Base-by-base conservation (phyloP, 2,113 vertebrate genomes). In the Colaptes auratus region DNA sequence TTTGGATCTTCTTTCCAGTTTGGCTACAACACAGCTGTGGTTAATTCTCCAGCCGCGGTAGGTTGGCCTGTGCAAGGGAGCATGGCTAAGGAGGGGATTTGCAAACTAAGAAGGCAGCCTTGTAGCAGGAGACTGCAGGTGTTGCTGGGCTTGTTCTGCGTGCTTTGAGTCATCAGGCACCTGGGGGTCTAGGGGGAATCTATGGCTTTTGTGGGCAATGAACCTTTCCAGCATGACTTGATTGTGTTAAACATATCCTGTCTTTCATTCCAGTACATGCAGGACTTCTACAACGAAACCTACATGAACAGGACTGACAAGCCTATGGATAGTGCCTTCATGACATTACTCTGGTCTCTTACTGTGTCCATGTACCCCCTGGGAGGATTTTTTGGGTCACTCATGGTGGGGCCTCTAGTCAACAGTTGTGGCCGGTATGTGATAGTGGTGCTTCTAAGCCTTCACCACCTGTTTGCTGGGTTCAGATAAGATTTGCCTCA, bases 1-100 rank as follows among this genome's bases (percentile, higher is more conserved):
- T 99, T 99, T n/a, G 99, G 99, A 31, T 99, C 99, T 0, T 99
- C 99, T 23, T 99, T 99, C 98, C 99, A 99, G 95, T 99, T 99
- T 1, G 99, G 99, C 14, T 99, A 99, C 95, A 99, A 99, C 1
- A 98, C 99, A 50, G 98, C 99, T 4, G 98, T 96, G 3, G 86
- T 99, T 94, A 99, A 99, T 95, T 98, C 99, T 60, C 99, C 99
- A 7, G 92, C 98, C 3, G 84, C 66, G 92, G 99, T 99, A 98
- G 88, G 97, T 91, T 3, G 3, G 39, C 10, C 44, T 28, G 35
- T 15, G 35, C 52, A 39, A n/a, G 0, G 23, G 64, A 79, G 48
- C 12, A 4, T 23, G 81, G 14, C 39, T 44, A 0, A 3, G 36
- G 8, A 60, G 21, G 0, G 39, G 63, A 15, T 25, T 78, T 10